phyloP scores from a whole-genome alignment of 1,140 invertebrate species.

The Asbolus verrucosus region DNA sequence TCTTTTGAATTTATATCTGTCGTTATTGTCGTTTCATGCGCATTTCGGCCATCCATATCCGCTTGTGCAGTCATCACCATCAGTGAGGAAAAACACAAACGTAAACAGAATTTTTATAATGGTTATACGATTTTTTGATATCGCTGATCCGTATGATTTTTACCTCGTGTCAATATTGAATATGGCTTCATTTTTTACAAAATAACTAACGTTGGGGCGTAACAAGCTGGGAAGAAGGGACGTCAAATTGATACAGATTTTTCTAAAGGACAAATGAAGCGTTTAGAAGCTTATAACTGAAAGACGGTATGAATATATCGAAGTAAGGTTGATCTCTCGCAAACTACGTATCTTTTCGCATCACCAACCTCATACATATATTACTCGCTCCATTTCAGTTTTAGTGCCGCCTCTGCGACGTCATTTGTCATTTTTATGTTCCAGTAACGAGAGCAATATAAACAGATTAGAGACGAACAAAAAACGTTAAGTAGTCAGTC shows the following conservation, averaged over 20 bases:
- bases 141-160: constrained; percentile 2
- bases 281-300: constrained; percentile 20
- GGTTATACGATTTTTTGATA: not conserved
- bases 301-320: not conserved
- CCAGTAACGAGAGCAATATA: constrained; percentile 9
- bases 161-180: not conserved
- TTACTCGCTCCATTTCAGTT: constrained; percentile 42
- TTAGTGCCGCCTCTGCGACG: constrained; percentile 22
- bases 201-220: constrained; percentile 11
- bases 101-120: no score
- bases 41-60: no score
- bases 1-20: no score
- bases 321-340: constrained; percentile 26
- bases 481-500: no score
- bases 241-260: constrained; percentile 18
- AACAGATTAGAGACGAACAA: constrained; percentile 32
- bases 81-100: no score
- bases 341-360: constrained; percentile 41
- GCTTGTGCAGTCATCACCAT: no score
- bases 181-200: not conserved
- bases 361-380: constrained; percentile 43
- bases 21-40: no score
- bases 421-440: constrained; percentile 34
- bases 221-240: no score
- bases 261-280: constrained; percentile 9